phyloP scores from a whole-genome alignment of 2,113 vertebrate genomes.

The Hippocampus zosterae region DNA sequence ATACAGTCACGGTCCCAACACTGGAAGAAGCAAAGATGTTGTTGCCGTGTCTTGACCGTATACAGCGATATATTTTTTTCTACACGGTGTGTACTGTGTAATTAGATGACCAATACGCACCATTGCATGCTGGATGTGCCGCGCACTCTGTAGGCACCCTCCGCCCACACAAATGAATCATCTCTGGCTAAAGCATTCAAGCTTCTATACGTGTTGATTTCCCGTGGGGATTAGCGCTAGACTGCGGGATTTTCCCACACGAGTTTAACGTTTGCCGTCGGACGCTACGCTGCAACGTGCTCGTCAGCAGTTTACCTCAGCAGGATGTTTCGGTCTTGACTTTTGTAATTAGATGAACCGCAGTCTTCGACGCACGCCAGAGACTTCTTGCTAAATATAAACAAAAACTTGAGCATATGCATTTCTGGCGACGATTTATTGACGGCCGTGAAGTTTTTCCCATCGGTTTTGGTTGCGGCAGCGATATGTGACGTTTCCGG shows the following conservation, averaged over 20 bases:
- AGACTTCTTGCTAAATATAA: background rate
- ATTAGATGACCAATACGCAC: background rate
- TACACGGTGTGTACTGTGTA: slow-evolving; percentile 15
- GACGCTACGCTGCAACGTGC: slow-evolving; percentile 17
- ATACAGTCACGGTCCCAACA: background rate
- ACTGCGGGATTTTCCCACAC: slow-evolving; percentile 52
- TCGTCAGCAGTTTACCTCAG: background rate
- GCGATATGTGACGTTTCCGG: background rate
- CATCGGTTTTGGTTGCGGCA: background rate
- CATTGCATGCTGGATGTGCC: background rate
- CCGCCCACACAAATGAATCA: slow-evolving; percentile 32
- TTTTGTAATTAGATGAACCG: background rate
- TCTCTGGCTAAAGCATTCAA: slow-evolving; percentile 20
- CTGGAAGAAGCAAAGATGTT: background rate
- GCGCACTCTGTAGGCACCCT: background rate
- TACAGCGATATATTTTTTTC: slow-evolving; percentile 8
- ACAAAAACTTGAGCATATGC: too few relatives aligned
- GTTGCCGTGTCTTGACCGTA: background rate
- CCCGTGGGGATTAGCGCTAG: slow-evolving; percentile 49
- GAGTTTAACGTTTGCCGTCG: slow-evolving; percentile 42
- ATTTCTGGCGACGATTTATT: background rate
- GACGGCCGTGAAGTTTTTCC: background rate
- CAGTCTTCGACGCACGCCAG: background rate
- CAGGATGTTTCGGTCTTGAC: background rate
- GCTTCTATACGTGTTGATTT: slow-evolving; percentile 19